Base-by-base conservation (phyloP, 2,888 invertebrate species). In the Exocentrus adspersus region DNA sequence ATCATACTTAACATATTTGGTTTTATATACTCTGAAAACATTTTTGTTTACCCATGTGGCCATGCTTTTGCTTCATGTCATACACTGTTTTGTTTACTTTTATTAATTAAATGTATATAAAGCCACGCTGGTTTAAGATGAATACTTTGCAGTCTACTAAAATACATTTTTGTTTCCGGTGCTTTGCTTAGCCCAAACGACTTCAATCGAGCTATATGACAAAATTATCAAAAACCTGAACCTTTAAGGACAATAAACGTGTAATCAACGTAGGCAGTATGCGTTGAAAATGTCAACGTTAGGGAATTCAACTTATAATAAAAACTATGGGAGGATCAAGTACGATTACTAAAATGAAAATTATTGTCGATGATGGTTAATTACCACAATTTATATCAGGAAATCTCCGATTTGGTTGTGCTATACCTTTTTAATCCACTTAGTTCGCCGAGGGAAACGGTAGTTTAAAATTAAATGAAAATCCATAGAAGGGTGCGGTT, bases 1-100 rank as follows among this genome's bases (percentile, higher is more conserved):
- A 54, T 54, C 53, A 54, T 28, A 43, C 43, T 54, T 54, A 54
- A 20, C 53, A 14, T 54, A 54, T 54, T 24, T 42, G 10, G 17
- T 51, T 51, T 51, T 21, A 54, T 54, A 54, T 14, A 54, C 43
- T 17, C 42, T 24, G 7, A 28, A 54, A 24, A 41, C 43, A 42
- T 24, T 24, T 42, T 54, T 54, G 20, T 54, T 42, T 54, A 30
- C 17, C 7, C 50, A 28, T 14, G 24, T 14, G n/a, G 14, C 30
- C 17, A 30, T 28, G 28, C 32, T 14, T 16, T 2, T 32, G 28
- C 50, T 50, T 30, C 24, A 30, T 28, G 28, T 2, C 50, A 16
- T 30, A 20, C n/a, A 12, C 14, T 17, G 10, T 28, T 30, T 5
- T 50, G 30, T 30, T 50, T 50, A n/a, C 28, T 50, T 50, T 16